These are phyloP conservation scores for Chlorops oryzae DNA, from an alignment of 1,140 invertebrate genomes.

Conservation along the genomic window DNA sequence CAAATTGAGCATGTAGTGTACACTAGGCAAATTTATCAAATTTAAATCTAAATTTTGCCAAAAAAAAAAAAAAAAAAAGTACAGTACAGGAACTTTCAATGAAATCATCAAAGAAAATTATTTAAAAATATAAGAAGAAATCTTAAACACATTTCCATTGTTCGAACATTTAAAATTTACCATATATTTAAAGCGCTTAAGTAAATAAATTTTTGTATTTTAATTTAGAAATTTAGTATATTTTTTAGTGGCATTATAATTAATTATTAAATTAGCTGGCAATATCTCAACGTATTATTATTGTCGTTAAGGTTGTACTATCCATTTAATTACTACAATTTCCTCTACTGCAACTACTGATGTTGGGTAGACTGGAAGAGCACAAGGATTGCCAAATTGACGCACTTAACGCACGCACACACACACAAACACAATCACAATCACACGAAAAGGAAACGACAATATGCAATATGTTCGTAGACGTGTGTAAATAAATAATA, in stretches of 20 bases:
- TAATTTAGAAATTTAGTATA: no score
- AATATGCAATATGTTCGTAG: no score
- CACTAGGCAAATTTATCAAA: slow-evolving; percentile 21
- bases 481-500: no score
- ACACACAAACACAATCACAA: no score
- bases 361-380: slow-evolving; percentile 1
- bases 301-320: slow-evolving; percentile 42
- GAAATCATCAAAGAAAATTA: background rate
- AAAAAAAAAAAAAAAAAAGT: slow-evolving; percentile 1
- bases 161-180: background rate
- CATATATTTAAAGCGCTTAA: background rate
- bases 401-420: no score
- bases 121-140: no score
- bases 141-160: background rate
- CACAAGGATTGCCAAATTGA: no score
- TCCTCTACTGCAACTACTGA: slow-evolving; percentile 7
- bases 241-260: no score
- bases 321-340: slow-evolving; percentile 48
- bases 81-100: background rate
- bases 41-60: background rate
- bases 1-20: slow-evolving; percentile 38
- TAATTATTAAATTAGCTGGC: background rate
- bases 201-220: background rate
- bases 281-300: background rate
- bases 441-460: no score